Conservation (phyloP, 2,113 vertebrate species). For the Tenrec ecaudatus region DNA sequence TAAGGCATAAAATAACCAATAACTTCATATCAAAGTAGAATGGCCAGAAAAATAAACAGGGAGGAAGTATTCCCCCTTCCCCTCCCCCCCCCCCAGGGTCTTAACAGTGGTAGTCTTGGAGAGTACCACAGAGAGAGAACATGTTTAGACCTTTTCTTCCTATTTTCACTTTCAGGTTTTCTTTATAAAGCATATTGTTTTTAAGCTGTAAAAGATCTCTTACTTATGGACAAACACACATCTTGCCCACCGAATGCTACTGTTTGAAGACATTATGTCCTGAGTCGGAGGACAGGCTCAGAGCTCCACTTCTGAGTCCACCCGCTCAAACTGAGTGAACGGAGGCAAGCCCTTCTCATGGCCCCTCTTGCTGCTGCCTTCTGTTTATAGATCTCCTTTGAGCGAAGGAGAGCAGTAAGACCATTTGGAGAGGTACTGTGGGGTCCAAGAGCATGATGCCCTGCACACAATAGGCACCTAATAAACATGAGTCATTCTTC, state of each 20-base stretch:
- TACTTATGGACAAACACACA: neutral
- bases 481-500: neutral
- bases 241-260: neutral
- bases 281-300: neutral
- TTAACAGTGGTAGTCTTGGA: conserved; percentile 20
- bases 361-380: neutral
- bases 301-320: neutral
- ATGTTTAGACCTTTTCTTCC: neutral
- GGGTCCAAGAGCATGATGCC: neutral
- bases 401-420: neutral
- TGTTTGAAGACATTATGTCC: neutral
- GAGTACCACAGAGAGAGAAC: neutral
- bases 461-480: neutral
- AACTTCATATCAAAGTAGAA: conserved; percentile 58
- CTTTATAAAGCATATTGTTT: conserved; percentile 19
- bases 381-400: neutral
- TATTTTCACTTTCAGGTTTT: conserved; percentile 55
- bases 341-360: neutral
- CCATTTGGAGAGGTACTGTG: neutral
- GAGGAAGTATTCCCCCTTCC: neutral
- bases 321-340: neutral
- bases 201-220: neutral
- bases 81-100: neutral
- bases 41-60: no score
- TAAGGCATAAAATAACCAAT: conserved; percentile 21